Base-by-base conservation (phyloP, 2,888 invertebrate genomes). In the Latrodectus hesperus region DNA sequence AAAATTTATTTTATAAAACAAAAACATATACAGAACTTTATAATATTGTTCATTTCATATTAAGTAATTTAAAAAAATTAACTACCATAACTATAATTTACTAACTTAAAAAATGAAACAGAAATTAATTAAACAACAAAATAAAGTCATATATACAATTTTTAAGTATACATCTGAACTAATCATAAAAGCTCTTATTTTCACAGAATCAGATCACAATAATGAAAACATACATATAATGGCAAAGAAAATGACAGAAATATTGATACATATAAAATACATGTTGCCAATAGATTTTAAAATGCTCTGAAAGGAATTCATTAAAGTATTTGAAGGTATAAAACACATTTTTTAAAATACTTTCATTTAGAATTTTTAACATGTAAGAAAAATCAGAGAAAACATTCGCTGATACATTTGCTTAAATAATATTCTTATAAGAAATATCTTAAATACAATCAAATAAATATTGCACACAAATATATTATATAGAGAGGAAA, bases 141-240 rank as follows among this genome's bases (percentile, higher is more conserved):
- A 60, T 60, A 60, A 11, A 60, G 14, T 60, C n/a, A 60, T 16
- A n/a, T 60, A 60, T 60, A 60, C n/a, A 60, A 6, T 60, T 60
- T n/a, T 38, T 38, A 38, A 38, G 38, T 38, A 38, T 38, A 38
- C 38, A 3, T 38, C 38, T 38, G 14, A 60, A 60, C 60, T 60
- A 16, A 60, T 60, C 60, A 60, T n/a, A 60, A 60, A 60, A 60
- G 60, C 60, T 60, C 60, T 60, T 60, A n/a, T 60, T 60, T 60
- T 60, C 60, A 60, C 12, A 60, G 14, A 60, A 60, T 60, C 60
- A 60, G 60, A 60, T 60, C 60, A 60, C 60, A 60, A 60, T 38
- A 38, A 6, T 38, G 11, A 60, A 60, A 60, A 60, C 60, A 60
- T n/a, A 60, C 38, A 38, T 38, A 38, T 38, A 38, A 38, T 12